A percentile compares a stretch with the other conserved stretches of the same genome.
These are phyloP conservation scores for Drosophila sechellia DNA, from an alignment of 1,140 invertebrate genomes.

Conservation along the genomic window DNA sequence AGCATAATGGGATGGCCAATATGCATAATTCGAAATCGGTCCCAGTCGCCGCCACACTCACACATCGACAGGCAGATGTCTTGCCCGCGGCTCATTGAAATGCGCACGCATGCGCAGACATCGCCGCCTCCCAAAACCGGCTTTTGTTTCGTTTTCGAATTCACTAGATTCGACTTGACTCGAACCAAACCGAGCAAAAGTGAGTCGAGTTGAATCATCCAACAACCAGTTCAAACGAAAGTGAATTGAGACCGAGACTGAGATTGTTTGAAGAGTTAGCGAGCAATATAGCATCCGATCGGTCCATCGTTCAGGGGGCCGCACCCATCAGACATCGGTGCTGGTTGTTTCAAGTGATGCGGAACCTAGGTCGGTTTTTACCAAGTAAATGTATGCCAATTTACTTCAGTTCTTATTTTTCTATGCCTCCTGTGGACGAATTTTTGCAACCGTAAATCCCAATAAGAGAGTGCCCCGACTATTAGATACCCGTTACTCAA, in stretches of 20 bases:
- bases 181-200: neutral
- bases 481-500: too few species aligned
- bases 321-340: neutral
- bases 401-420: neutral
- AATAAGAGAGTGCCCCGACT: too few species aligned
- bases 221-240: conserved; percentile 70
- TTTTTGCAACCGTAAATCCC: too few species aligned
- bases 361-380: neutral
- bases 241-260: conserved; percentile 61
- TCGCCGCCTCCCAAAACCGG: conserved; percentile 33
- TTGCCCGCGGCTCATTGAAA: conserved; percentile 59
- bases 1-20: conserved; percentile 39
- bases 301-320: neutral
- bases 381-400: neutral
- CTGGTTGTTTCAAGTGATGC: neutral
- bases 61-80: conserved; percentile 3
- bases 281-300: conserved; percentile 13
- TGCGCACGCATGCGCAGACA: conserved; percentile 71
- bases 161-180: conserved; percentile 13
- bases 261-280: conserved; percentile 15
- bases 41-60: neutral
- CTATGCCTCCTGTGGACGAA: too few species aligned
- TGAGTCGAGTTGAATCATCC: conserved; percentile 19
- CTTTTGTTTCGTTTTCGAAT: conserved; percentile 16
- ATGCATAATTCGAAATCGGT: conserved; percentile 25